A percentile compares a stretch with the other conserved stretches of the same genome.
These are phyloP conservation scores for Zosterops hypoxanthus DNA, from an alignment of 2,113 vertebrate genomes.

Conservation along the genomic window DNA sequence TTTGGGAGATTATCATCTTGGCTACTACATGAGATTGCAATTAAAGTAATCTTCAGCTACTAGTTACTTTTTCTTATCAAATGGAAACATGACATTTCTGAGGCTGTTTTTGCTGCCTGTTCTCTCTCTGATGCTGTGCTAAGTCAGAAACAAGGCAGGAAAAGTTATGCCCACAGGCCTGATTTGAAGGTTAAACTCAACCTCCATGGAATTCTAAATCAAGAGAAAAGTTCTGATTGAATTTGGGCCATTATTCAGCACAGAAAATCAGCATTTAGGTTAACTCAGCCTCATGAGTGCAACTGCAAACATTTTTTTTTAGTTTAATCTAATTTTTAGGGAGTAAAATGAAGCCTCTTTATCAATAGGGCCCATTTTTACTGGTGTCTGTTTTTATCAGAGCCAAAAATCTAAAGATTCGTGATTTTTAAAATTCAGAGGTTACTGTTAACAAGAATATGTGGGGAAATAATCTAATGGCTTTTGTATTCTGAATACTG, in stretches of 20 bases:
- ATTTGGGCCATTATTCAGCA: neutral
- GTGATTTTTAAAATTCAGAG: neutral
- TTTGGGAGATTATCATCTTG: neutral
- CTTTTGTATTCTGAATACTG: neutral
- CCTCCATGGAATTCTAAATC: neutral
- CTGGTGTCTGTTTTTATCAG: neutral
- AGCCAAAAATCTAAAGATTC: neutral
- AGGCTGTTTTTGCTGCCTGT: neutral
- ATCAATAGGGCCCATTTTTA: neutral
- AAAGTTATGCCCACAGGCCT: neutral
- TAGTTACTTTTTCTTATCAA: neutral
- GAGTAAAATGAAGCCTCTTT: neutral
- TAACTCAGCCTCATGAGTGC: neutral
- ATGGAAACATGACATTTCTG: neutral
- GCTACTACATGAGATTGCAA: slow-evolving; percentile 23
- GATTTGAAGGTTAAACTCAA: neutral
- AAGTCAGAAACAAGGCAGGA: neutral
- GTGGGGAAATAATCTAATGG: neutral
- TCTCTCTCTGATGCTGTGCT: neutral
- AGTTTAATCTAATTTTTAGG: neutral
- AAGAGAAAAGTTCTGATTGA: neutral
- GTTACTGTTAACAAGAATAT: neutral
- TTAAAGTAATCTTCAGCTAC: neutral
- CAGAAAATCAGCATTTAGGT: neutral
- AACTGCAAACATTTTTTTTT: neutral